A percentile compares a stretch with the other conserved stretches of the same genome.
These are phyloP conservation scores for Pterostichus madidus DNA, from an alignment of 2,888 invertebrate genomes.

Conservation along the genomic window DNA sequence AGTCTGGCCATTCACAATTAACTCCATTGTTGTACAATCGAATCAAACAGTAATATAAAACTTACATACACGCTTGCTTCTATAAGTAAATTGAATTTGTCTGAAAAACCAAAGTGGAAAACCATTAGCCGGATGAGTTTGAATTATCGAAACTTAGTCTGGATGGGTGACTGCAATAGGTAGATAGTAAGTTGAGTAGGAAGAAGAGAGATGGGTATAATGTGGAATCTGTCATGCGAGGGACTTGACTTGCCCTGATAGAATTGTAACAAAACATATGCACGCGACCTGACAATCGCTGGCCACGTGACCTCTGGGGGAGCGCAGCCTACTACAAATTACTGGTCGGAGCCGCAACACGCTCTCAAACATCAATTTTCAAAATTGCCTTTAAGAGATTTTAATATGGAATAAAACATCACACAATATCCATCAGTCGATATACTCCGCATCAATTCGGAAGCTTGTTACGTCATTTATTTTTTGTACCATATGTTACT, in stretches of 20 bases:
- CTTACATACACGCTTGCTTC: constrained; percentile 25
- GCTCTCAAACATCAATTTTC: constrained; percentile 71
- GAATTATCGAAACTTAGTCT: constrained; percentile 69
- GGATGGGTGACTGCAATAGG: constrained; percentile 36
- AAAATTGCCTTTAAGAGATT: constrained; percentile 70
- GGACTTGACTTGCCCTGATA: constrained; percentile 65
- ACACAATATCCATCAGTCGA: background rate
- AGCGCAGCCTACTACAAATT: constrained; percentile 70
- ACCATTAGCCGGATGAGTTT: constrained; percentile 71
- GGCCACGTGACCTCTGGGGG: constrained; percentile 70
- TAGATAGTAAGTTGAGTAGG: constrained; percentile 7
- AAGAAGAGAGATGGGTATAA: constrained; percentile 21
- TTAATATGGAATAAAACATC: constrained; percentile 66
- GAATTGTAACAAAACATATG: constrained; percentile 72
- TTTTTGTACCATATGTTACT: no score
- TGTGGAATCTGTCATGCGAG: constrained; percentile 50
- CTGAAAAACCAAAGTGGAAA: constrained; percentile 68
- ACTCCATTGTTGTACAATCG: constrained; percentile 70
- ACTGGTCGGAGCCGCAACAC: constrained; percentile 69
- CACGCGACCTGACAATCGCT: constrained; percentile 72
- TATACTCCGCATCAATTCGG: no score
- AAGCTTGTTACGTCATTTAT: no score
- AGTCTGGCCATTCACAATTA: constrained; percentile 39
- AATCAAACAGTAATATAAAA: constrained; percentile 73
- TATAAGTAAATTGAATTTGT: constrained; percentile 63